These are phyloP conservation scores for Microctenopoma stevenorrisi DNA, from an alignment of 2,797 vertebrate genomes.

Conservation along the genomic window DNA sequence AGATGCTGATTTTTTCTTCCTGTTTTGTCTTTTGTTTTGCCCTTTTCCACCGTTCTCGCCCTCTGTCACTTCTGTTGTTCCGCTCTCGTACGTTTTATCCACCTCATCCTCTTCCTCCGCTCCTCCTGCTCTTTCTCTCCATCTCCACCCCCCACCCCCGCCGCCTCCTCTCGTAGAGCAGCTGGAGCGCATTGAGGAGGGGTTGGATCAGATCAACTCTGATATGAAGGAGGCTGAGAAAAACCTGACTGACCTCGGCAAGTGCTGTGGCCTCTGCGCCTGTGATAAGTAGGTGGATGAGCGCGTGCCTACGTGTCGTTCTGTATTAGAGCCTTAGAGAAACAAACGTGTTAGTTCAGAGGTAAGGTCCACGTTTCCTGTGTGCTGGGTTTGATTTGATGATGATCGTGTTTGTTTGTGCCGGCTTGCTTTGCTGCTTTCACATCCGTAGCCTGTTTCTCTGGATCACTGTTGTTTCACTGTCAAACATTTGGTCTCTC, in stretches of 20 bases:
- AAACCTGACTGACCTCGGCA: conserved; percentile 93
- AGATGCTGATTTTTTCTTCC: conserved; percentile 16
- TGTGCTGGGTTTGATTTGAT: too few species aligned
- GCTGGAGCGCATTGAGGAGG: conserved; percentile 90
- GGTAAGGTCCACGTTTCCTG: neutral
- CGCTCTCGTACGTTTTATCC: neutral
- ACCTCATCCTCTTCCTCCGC: neutral
- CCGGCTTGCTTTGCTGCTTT: conserved; percentile 23
- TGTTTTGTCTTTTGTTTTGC: conserved; percentile 19
- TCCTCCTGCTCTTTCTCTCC: neutral
- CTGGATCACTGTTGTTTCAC: neutral
- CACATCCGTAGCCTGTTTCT: too few species aligned
- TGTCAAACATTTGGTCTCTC: neutral
- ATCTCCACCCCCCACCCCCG: neutral
- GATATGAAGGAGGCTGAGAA: conserved; percentile 97
- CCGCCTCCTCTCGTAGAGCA: conserved; percentile 83
- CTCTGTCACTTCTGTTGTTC: neutral
- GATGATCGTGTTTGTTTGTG: neutral
- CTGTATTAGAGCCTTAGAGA: too few species aligned
- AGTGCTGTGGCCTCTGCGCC: conserved; percentile 94
- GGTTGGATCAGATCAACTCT: conserved; percentile 97
- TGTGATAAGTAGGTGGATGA: conserved; percentile 88
- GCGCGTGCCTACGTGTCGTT: too few species aligned
- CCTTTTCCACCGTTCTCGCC: neutral
- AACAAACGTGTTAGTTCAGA: neutral